Conservation (phyloP, 1,140 invertebrate genomes). For the Helicorthomorpha holstii region DNA sequence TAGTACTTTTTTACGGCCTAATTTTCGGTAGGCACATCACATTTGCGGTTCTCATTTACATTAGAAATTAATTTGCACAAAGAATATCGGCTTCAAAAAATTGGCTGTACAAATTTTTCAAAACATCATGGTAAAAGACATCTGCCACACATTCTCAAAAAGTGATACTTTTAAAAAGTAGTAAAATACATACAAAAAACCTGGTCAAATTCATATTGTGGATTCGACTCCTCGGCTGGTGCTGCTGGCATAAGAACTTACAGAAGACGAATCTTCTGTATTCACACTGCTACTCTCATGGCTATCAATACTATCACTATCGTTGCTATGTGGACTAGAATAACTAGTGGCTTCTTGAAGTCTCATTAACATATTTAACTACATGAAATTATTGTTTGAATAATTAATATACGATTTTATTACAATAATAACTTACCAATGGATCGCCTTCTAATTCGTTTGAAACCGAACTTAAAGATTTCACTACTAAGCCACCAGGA, state of each 20-base stretch:
- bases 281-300: conserved; percentile 17
- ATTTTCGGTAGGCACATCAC: no score
- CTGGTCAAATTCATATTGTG: conserved; percentile 15
- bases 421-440: conserved; percentile 31
- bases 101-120: no score
- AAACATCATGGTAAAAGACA: no score
- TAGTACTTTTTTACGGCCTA: no score
- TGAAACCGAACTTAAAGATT: conserved; percentile 16
- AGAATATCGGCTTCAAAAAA: no score
- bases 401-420: no score
- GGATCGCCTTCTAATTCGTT: conserved; percentile 41
- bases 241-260: no score
- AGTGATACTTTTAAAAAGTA: no score
- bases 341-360: conserved; percentile 87
- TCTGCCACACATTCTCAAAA: no score
- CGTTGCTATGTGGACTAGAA: conserved; percentile 57
- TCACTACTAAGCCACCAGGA: conserved; percentile 15
- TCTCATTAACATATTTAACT: conserved; percentile 87
- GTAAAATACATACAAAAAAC: no score
- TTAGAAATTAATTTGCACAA: no score
- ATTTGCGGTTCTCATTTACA: no score
- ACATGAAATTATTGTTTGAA: conserved; percentile 18
- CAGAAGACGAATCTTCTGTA: conserved; percentile 13
- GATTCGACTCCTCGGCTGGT: conserved; percentile 14
- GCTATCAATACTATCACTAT: conserved; percentile 60